Evolutionary conservation across 2,797 vertebrate species (phyloP).

Genomic region (Neostethus bicornis): DNA sequence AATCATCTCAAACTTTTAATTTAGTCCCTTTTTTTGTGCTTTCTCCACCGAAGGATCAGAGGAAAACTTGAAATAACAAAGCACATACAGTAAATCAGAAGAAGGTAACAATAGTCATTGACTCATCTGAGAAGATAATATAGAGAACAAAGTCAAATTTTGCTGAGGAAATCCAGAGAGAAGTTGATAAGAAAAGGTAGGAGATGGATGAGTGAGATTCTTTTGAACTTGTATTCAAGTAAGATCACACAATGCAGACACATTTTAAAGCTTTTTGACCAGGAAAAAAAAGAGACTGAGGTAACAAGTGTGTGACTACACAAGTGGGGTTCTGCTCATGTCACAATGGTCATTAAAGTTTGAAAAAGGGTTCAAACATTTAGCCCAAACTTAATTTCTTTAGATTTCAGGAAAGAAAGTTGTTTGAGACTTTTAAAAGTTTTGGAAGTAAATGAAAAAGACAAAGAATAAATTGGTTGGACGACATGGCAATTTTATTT

Average conservation of each 20-base stretch:
- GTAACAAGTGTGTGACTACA: not conserved
- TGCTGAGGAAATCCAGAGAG: slow-evolving; percentile 12
- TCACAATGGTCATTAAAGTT: not conserved
- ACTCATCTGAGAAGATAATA: slow-evolving; percentile 17
- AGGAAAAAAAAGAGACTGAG: slow-evolving; percentile 4
- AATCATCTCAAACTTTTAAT: not conserved
- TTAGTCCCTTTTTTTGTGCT: not conserved
- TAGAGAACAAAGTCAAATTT: slow-evolving; percentile 3
- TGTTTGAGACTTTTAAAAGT: too few relatives aligned
- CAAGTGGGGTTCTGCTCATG: not conserved
- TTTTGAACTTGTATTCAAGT: slow-evolving; percentile 43
- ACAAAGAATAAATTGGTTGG: too few relatives aligned
- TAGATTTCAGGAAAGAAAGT: too few relatives aligned
- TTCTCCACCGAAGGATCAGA: slow-evolving; percentile 1
- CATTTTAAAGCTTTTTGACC: slow-evolving; percentile 4
- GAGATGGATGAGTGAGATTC: slow-evolving; percentile 9
- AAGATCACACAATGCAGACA: slow-evolving; percentile 34
- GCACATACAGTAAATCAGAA: slow-evolving; percentile 11
- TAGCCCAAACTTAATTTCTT: too few relatives aligned
- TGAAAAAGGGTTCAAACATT: not conserved
- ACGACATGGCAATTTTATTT: too few relatives aligned
- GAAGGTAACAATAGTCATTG: slow-evolving; percentile 29
- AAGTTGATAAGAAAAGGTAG: slow-evolving; percentile 17
- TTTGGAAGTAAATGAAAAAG: too few relatives aligned
- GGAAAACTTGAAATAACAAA: slow-evolving; percentile 5